phyloP scores from a whole-genome alignment of 2,888 invertebrate genomes.

The Helleia helle region DNA sequence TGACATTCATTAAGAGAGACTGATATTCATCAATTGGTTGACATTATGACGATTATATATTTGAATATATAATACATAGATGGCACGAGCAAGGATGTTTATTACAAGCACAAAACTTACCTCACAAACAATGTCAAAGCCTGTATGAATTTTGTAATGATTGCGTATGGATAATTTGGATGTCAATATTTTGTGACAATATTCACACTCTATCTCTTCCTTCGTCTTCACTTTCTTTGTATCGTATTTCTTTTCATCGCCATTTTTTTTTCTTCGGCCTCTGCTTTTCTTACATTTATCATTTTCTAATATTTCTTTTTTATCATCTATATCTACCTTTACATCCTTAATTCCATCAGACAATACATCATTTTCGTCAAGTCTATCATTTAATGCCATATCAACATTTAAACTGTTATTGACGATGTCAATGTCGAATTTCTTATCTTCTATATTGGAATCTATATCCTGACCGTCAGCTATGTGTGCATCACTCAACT shows the following conservation, averaged over 20 bases:
- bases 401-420: slow-evolving; percentile 15
- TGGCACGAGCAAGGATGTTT: too few relatives aligned
- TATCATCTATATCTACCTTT: slow-evolving; percentile 21
- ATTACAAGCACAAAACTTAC: too few relatives aligned
- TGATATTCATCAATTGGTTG: too few relatives aligned
- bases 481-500: slow-evolving; percentile 14
- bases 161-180: slow-evolving; percentile 52
- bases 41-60: too few relatives aligned
- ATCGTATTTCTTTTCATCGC: slow-evolving; percentile 12
- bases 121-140: slow-evolving; percentile 54
- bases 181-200: slow-evolving; percentile 53
- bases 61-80: too few relatives aligned
- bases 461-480: not conserved
- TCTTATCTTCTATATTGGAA: slow-evolving; percentile 14
- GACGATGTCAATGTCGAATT: slow-evolving; percentile 19
- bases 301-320: slow-evolving; percentile 21
- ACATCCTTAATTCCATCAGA: slow-evolving; percentile 6
- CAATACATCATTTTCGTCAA: not conserved
- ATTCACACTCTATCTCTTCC: slow-evolving; percentile 53
- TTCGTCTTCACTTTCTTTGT: slow-evolving; percentile 28
- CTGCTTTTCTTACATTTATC: slow-evolving; percentile 29
- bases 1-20: too few relatives aligned
- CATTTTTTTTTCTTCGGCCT: slow-evolving; percentile 23
- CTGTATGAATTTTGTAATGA: slow-evolving; percentile 61
- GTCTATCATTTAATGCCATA: slow-evolving; percentile 9